phyloP scores from a whole-genome alignment of 2,888 invertebrate genomes.

The Notodonta dromedarius region DNA sequence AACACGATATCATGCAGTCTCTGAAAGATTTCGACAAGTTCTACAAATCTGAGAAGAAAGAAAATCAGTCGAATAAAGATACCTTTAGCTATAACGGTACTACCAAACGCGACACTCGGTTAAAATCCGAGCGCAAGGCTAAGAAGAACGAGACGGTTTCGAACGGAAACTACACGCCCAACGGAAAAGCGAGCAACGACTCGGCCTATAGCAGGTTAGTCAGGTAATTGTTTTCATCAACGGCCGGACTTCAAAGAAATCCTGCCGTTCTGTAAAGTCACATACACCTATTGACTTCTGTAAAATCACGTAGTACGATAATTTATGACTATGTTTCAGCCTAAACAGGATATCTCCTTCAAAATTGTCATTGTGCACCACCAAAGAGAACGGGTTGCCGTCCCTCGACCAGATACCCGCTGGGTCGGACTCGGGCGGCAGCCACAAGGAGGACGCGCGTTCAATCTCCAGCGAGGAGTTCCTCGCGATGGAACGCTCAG shows the following conservation, averaged over 20 bases:
- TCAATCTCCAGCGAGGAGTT: conserved; percentile 78
- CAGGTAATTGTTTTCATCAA: conserved; percentile 63
- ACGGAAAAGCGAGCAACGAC: conserved; percentile 82
- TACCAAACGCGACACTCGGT: conserved; percentile 58
- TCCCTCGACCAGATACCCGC: conserved; percentile 64
- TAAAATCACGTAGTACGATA: not conserved
- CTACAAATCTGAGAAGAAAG: conserved; percentile 71
- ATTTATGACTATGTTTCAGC: conserved; percentile 44
- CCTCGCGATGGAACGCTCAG: conserved; percentile 77
- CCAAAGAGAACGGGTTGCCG: conserved; percentile 66
- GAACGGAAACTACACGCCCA: conserved; percentile 72
- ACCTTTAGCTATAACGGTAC: conserved; percentile 56
- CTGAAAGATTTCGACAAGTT: conserved; percentile 79
- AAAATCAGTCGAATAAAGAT: conserved; percentile 60
- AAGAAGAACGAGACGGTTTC: conserved; percentile 60
- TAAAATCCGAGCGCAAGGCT: conserved; percentile 63
- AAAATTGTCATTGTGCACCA: conserved; percentile 71
- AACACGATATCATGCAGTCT: conserved; percentile 80
- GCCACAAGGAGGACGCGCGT: conserved; percentile 68
- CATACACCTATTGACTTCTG: not conserved
- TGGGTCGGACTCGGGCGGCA: conserved; percentile 66
- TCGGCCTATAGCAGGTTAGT: conserved; percentile 94
- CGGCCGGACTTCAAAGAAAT: not conserved
- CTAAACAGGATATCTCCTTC: conserved; percentile 78
- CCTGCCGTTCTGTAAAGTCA: not conserved